A percentile compares a stretch with the other conserved stretches of the same genome.
Evolutionary conservation across 2,113 vertebrate genomes (phyloP).

Genomic region (Sinocyclocheilus rhinocerous): DNA sequence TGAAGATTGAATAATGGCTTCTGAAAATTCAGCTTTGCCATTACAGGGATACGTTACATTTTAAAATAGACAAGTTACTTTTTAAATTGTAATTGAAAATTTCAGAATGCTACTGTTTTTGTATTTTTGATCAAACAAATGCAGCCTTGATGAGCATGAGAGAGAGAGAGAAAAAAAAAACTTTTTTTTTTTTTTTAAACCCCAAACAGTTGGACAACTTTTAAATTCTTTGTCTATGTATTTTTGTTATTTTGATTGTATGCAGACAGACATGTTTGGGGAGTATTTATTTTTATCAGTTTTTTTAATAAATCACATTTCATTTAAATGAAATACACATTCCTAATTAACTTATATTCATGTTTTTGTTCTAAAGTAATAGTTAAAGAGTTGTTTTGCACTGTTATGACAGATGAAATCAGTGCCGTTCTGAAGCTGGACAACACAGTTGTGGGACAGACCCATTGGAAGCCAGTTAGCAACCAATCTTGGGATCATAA

Average conservation of each 20-base stretch:
- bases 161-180: too few species aligned
- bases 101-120: neutral
- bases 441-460: slow-evolving; percentile 98
- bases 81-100: neutral
- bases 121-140: neutral
- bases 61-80: neutral
- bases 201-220: neutral
- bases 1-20: neutral
- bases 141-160: neutral
- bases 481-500: slow-evolving; percentile 99
- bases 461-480: slow-evolving; percentile 94
- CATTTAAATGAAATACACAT: neutral
- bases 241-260: neutral
- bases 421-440: slow-evolving; percentile 97
- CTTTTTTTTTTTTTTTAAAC: neutral
- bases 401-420: slow-evolving; percentile 87
- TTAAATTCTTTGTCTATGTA: neutral
- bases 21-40: neutral
- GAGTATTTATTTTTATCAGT: neutral
- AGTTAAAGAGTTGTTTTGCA: slow-evolving; percentile 35
- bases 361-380: neutral
- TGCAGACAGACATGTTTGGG: neutral
- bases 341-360: neutral
- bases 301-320: neutral
- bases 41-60: neutral